Conservation (phyloP, 2,797 vertebrate species). For the Parotocinclus haroldoi region DNA sequence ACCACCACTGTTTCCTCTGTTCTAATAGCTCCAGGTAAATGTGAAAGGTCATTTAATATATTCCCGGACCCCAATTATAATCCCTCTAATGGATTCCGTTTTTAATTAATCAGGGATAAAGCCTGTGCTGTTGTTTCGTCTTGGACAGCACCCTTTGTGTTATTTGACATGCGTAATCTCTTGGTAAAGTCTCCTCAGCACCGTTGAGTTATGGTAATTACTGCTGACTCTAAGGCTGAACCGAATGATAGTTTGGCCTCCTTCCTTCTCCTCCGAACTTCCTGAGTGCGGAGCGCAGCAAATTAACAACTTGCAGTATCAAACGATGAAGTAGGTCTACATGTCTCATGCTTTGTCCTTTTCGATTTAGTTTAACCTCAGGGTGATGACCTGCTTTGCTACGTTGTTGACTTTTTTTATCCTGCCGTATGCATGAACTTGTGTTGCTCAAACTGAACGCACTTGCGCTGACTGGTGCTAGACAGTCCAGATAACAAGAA, state of each 20-base stretch:
- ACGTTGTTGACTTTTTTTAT: too few relatives aligned
- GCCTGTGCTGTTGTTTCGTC: conserved; percentile 77
- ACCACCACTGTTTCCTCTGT: conserved; percentile 72
- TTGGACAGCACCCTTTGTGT: conserved; percentile 66
- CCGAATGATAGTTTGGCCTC: conserved; percentile 36
- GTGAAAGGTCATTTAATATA: conserved; percentile 88
- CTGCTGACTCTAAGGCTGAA: conserved; percentile 73
- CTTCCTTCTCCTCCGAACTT: conserved; percentile 18
- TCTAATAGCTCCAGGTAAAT: conserved; percentile 77
- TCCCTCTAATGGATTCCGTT: conserved; percentile 77
- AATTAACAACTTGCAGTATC: conserved; percentile 35
- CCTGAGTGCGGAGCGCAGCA: conserved; percentile 37
- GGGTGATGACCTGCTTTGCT: too few relatives aligned
- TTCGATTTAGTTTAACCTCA: too few relatives aligned
- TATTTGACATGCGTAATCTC: conserved; percentile 72
- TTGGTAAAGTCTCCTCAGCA: conserved; percentile 71
- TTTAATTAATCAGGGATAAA: conserved; percentile 80
- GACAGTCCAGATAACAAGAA: too few relatives aligned
- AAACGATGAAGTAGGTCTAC: conserved; percentile 21
- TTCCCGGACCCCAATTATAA: conserved; percentile 81
- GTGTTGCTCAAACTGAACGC: too few relatives aligned
- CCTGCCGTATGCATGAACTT: too few relatives aligned
- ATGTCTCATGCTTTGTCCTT: neutral
- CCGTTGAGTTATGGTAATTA: conserved; percentile 74
- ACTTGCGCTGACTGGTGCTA: too few relatives aligned